Evolutionary conservation across 2,888 invertebrate species (phyloP), one percentile per base, ranked within the genome.

Genomic region (Limnephilus lunatus): DNA sequence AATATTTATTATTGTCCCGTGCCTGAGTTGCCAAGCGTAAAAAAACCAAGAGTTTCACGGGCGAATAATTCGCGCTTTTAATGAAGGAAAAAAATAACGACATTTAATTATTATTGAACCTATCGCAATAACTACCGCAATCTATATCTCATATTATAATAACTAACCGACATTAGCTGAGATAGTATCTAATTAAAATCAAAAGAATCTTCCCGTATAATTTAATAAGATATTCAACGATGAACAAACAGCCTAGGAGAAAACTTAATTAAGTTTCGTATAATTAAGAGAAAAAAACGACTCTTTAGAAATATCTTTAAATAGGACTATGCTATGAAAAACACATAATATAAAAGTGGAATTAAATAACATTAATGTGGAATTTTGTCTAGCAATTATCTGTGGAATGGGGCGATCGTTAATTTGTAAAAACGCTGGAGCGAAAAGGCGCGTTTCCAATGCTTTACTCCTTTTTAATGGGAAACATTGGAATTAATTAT

Each of bases 401-500:
- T 12, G 80, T 80, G 88, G 39, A 87, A 86, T 44, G 86, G 12
- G 12, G 9, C 19, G 32, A 31, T 15, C 87, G 68, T 87, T 87
- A 31, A 80, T 89, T 31, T 80, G 68, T 30, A n/a, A 31, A n/a
- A 44, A 25, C 15, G 48, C 88, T 53, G 15, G 31, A 31, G 30
- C 14, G 86, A 53, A 30, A 15, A 88, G 68, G 32, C 32, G 80
- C 80, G 32, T 39, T 32, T n/a, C 9, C 48, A 68, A 88, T 68
- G 9, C 30, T 89, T 89, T 89, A 35, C 80, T 89, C 88, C 81
- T 89, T 89, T 80, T 80, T 80, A 35, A 80, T 80, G 35, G 25
- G 81, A 81, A 32, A 89, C 80, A 80, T 89, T 11, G 80, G 80
- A 89, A 89, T 80, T 89, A 89, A 89, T 89, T 80, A 89, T 89